phyloP scores from a whole-genome alignment of 2,888 invertebrate genomes.

The Hybos culiciformis region DNA sequence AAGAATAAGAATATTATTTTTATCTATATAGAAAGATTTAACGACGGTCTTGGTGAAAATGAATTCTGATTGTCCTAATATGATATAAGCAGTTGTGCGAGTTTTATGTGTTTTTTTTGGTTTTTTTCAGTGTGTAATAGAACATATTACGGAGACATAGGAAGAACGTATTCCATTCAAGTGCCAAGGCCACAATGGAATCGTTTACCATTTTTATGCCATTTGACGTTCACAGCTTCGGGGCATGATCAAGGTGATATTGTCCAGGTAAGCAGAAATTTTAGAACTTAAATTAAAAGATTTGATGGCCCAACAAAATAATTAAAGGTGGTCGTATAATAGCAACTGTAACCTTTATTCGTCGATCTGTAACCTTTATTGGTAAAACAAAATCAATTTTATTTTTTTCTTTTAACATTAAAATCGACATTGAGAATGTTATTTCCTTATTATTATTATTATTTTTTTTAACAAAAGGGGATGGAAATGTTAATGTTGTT shows the following conservation, averaged over 20 bases:
- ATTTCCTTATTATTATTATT: too few species aligned
- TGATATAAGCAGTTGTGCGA: background rate
- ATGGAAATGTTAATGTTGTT: too few species aligned
- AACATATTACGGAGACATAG: slow-evolving; percentile 79
- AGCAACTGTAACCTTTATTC: too few species aligned
- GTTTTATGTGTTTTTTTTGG: slow-evolving; percentile 8
- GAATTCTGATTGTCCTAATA: background rate
- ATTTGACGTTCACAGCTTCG: slow-evolving; percentile 82
- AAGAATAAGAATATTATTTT: slow-evolving; percentile 19
- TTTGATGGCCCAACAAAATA: too few species aligned
- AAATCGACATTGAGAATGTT: too few species aligned
- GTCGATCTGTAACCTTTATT: too few species aligned
- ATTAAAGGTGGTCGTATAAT: too few species aligned
- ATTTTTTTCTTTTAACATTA: too few species aligned
- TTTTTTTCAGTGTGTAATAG: slow-evolving; percentile 63
- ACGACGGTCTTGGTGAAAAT: background rate
- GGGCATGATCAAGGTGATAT: slow-evolving; percentile 79
- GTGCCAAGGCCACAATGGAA: slow-evolving; percentile 59
- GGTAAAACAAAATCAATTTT: too few species aligned
- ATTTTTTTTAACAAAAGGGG: too few species aligned
- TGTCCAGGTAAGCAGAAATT: slow-evolving; percentile 50
- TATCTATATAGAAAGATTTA: background rate
- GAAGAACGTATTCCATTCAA: slow-evolving; percentile 65
- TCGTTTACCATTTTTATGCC: slow-evolving; percentile 74
- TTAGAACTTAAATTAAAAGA: too few species aligned